phyloP scores from a whole-genome alignment of 2,797 vertebrate genomes.

The Ptychadena robeensis region DNA sequence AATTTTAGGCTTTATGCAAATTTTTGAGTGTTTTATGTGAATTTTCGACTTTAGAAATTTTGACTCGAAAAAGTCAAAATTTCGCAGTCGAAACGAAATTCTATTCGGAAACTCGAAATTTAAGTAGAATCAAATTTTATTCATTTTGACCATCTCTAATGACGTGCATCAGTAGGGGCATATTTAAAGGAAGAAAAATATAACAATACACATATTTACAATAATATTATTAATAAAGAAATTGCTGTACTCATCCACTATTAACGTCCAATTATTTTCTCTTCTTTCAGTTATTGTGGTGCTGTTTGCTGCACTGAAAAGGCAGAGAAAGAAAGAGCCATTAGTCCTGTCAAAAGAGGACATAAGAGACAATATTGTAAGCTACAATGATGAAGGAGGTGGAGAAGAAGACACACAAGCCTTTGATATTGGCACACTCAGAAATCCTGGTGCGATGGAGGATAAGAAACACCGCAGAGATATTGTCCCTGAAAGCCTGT shows the following conservation, averaged over 20 bases:
- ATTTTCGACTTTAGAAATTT: no score
- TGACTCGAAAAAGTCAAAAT: no score
- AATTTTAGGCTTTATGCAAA: no score
- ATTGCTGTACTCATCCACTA: neutral
- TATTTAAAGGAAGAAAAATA: no score
- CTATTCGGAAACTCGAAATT: no score
- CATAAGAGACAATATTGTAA: slow-evolving; percentile 98
- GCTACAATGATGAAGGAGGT: slow-evolving; percentile 97
- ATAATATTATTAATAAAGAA: no score
- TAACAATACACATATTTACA: no score
- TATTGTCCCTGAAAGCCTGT: slow-evolving; percentile 91
- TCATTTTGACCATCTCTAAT: no score
- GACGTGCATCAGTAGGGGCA: no score
- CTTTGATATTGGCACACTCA: slow-evolving; percentile 95
- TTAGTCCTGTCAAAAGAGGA: slow-evolving; percentile 98
- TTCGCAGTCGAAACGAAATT: no score
- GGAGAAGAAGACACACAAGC: slow-evolving; percentile 99
- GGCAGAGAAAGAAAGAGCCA: slow-evolving; percentile 96
- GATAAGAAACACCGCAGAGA: slow-evolving; percentile 93
- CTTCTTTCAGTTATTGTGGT: slow-evolving; percentile 88
- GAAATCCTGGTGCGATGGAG: slow-evolving; percentile 93
- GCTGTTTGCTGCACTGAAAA: slow-evolving; percentile 92
- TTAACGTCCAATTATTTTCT: neutral
- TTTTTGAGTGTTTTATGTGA: no score
- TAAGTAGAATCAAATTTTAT: no score